phyloP scores from a whole-genome alignment of 1,140 invertebrate species.

The Paralvinella palmiformis region DNA sequence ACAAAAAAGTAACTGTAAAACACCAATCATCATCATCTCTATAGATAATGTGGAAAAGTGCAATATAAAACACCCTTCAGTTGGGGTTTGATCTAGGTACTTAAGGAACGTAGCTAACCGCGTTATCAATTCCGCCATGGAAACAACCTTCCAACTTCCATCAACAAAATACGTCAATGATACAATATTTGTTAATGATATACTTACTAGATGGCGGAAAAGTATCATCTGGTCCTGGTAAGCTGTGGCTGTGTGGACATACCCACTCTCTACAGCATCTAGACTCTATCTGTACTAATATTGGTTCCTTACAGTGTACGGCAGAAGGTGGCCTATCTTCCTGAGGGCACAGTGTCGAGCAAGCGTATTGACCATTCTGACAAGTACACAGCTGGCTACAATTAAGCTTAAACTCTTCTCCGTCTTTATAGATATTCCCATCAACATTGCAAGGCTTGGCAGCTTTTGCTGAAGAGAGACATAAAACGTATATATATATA shows the following conservation, averaged over 20 bases:
- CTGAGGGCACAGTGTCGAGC: slow-evolving; percentile 65
- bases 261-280: slow-evolving; percentile 70
- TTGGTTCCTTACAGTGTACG: slow-evolving; percentile 58
- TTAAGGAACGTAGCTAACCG: too few species aligned
- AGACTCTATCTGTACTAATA: slow-evolving; percentile 59
- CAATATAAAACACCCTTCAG: too few species aligned
- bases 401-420: slow-evolving; percentile 61
- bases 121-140: too few species aligned
- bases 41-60: too few species aligned
- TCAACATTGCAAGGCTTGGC: slow-evolving; percentile 51
- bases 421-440: slow-evolving; percentile 59
- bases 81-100: too few species aligned
- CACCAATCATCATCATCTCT: too few species aligned
- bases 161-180: too few species aligned
- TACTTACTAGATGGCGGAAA: too few species aligned
- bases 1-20: too few species aligned
- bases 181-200: too few species aligned
- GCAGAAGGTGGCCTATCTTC: slow-evolving; percentile 60
- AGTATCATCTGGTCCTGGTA: too few species aligned
- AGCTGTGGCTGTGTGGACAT: slow-evolving; percentile 53
- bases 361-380: slow-evolving; percentile 64
- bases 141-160: too few species aligned
- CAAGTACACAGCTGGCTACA: slow-evolving; percentile 65
- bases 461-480: slow-evolving; percentile 25
- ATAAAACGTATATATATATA: neutral